Conservation (phyloP, 2,888 invertebrate genomes). For the Tolmerus cingulatus region DNA sequence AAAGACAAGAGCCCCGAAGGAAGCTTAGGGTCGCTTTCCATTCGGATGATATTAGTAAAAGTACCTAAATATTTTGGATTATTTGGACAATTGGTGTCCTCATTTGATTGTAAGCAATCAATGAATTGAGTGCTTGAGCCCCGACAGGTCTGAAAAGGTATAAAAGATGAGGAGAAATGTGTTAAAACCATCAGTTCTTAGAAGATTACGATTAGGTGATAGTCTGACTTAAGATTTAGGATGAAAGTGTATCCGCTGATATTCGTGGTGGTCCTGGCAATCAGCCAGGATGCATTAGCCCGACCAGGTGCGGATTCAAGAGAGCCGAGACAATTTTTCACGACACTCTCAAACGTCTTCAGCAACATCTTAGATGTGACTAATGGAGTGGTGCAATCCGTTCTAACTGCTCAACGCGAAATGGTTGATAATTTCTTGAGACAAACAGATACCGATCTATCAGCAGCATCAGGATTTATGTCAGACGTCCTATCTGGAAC, state of each 20-base stretch:
- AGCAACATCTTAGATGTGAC: not conserved
- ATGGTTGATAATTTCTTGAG: constrained; percentile 18
- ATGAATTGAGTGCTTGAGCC: not conserved
- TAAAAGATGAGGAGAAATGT: not conserved
- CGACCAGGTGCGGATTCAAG: not conserved
- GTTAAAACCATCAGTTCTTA: not conserved
- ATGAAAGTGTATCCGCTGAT: not conserved
- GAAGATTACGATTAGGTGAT: not conserved
- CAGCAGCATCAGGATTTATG: constrained; percentile 17
- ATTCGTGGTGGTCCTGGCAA: not conserved
- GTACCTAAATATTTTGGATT: not conserved
- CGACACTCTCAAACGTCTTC: not conserved
- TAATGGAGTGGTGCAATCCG: constrained; percentile 6
- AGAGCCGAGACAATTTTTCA: not conserved
- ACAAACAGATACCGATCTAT: not conserved
- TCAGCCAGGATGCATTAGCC: not conserved
- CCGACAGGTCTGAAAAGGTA: not conserved
- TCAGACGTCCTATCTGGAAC: constrained; percentile 1
- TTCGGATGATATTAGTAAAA: not conserved
- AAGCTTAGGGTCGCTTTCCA: not conserved
- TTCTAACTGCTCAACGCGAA: constrained; percentile 3
- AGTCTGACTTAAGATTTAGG: not conserved
- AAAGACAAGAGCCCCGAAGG: not conserved
- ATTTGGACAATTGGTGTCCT: not conserved
- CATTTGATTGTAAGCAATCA: not conserved